Base-by-base conservation (phyloP, 2,888 invertebrate species). In the Odontomyia ornata region DNA sequence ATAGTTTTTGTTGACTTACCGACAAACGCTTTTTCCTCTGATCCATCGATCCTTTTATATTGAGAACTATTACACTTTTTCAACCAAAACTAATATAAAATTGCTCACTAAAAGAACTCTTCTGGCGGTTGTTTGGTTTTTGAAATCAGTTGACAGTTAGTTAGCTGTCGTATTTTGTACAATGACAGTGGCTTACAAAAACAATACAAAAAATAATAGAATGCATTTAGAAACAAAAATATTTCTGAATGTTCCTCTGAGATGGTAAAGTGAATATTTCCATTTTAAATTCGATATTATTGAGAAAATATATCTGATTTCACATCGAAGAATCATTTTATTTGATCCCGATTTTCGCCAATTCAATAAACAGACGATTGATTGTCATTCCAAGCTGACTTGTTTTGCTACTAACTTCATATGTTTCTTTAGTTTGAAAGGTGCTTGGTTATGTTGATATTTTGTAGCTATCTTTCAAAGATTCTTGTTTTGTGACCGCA, bases 1-100 rank as follows among this genome's bases (percentile, higher is more conserved):
- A n/a, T 36, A 9, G 36, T 36, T 36, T 9, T 52, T 52, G 15
- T 4, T 18, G 3, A 62, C 62, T 75, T 75, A 75, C 75, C 23
- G 75, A 75, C n/a, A 43, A 64, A 60, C 75, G 60, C 18, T 64
- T 75, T 46, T 62, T 75, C 5, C 28, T 36, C 30, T 60, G 52
- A n/a, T 64, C 64, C 64, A 64, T 64, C 15, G 11, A n/a, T 21
- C 25, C 21, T 7, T 13, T 9, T 43, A 43, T 43, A 43, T 43
- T 43, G 7, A n/a, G n/a, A 43, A 43, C 43, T 7, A 13, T 9
- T 43, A 43, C 7, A 13, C 43, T 43, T 43, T 13, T 9, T 43
- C 13, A 43, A 43, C 7, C 43, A 43, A 43, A n/a, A n/a, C n/a
- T n/a, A n/a, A n/a, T n/a, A n/a, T n/a, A n/a, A n/a, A n/a, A n/a